Evolutionary conservation across 2,797 vertebrate species (phyloP).

Genomic region (Capromys pilorides): DNA sequence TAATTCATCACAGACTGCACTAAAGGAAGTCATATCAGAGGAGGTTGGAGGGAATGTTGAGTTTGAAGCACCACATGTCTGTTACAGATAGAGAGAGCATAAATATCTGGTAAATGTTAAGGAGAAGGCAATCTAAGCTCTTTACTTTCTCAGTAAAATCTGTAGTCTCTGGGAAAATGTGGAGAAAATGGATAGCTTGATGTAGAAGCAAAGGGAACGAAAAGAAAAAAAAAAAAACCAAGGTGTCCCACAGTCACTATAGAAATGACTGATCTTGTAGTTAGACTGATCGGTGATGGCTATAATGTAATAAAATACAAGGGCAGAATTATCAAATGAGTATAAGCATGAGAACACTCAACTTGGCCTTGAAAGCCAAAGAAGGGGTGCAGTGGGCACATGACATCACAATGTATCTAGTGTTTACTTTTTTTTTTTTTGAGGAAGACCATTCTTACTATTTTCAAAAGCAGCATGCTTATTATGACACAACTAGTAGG

Average conservation of each 20-base stretch:
- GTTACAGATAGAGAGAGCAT: background rate
- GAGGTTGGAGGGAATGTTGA: background rate
- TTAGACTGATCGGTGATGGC: background rate
- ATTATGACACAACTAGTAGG: background rate
- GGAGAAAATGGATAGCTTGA: background rate
- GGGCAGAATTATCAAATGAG: background rate
- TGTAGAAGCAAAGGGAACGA: background rate
- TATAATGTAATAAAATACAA: background rate
- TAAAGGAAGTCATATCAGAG: background rate
- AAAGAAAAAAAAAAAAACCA: background rate
- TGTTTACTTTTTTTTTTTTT: background rate
- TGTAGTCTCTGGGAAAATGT: background rate
- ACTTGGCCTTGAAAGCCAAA: slow-evolving; percentile 11
- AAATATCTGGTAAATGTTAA: background rate
- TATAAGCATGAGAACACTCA: background rate
- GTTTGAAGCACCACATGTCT: background rate
- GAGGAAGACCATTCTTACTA: background rate
- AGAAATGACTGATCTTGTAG: background rate
- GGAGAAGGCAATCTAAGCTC: background rate
- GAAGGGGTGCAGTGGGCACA: background rate
- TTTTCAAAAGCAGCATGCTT: background rate
- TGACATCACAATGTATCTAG: background rate
- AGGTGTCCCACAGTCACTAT: background rate
- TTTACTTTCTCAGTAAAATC: background rate
- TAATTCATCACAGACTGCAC: background rate